phyloP scores from a whole-genome alignment of 1,140 invertebrate genomes.

The Hylaeus anthracinus region DNA sequence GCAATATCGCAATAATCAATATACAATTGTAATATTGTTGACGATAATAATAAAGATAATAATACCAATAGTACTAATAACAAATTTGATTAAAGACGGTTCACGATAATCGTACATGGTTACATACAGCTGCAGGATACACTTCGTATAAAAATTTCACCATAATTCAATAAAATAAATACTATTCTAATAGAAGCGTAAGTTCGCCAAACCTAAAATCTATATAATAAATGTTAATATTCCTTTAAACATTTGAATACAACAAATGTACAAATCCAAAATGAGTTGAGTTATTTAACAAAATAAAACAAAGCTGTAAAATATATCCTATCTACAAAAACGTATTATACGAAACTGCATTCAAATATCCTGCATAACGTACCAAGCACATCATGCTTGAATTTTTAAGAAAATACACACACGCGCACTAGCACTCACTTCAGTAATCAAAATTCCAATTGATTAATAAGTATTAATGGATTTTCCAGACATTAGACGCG shows the following conservation, averaged over 20 bases:
- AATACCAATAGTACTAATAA: constrained; percentile 51
- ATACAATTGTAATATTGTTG: constrained; percentile 58
- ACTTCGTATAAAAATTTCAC: constrained; percentile 10
- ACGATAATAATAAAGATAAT: constrained; percentile 38
- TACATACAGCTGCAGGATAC: constrained; percentile 51
- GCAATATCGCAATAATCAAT: constrained; percentile 61
- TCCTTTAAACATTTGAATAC: not conserved
- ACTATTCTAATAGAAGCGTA: constrained; percentile 11
- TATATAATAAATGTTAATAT: constrained; percentile 2
- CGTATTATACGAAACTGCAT: not conserved
- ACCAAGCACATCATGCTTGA: constrained; percentile 27
- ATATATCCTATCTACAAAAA: not conserved
- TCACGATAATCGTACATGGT: constrained; percentile 26
- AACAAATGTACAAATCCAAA: not conserved
- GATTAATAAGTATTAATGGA: constrained; percentile 8
- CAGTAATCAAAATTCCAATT: not conserved
- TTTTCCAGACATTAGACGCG: constrained; percentile 5
- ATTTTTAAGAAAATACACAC: constrained; percentile 30
- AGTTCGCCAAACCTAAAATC: not conserved
- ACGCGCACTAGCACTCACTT: not conserved
- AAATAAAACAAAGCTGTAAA: constrained; percentile 7
- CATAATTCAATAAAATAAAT: constrained; percentile 10
- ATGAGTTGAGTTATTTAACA: not conserved
- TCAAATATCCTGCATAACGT: constrained; percentile 36
- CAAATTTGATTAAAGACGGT: constrained; percentile 62